Base-by-base conservation (phyloP, 2,888 invertebrate species). In the Pinctada fucata region DNA sequence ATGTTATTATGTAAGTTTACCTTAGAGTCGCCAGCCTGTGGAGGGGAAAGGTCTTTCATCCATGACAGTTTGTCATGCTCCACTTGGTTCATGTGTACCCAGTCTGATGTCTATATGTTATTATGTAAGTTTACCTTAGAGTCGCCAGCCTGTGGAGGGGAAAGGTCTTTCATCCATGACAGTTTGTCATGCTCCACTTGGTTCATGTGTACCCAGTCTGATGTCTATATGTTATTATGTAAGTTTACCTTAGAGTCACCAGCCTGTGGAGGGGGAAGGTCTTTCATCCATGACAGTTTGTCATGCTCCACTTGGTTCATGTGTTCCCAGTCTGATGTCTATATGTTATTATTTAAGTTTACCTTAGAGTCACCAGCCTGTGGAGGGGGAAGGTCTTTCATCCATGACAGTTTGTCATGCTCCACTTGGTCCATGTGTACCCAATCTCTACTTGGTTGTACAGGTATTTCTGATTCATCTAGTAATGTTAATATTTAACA, bases 241-340 rank as follows among this genome's bases (percentile, higher is more conserved):
- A 58, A 10, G 13, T 58, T 3, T 79, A 87, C 89, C 83, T 87
- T 77, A 16, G 79, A 16, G 69, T 85, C 83, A 47, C 82, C 85
- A 71, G 90, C 85, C 5, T 81, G 81, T 5, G 91, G 90, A 3
- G 86, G 81, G 0, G 95, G 94, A n/a, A 95, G 92, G 79, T 95
- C 94, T 90, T 95, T 95, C 94, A 97, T 96, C 98, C 98, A 98
- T 88, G 96, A 95, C 31, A 98, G 92, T 92, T 98, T 98, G 84
- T 96, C 96, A 83, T 94, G 94, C 93, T 98, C 98, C 67, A 97
- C 91, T n/a, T 95, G 94, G 91, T 97, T 95, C 94, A 98, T 98
- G 91, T 97, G 95, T 0, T 97, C 90, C 96, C 97, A 97, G 0
- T 31, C 31, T 31, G 31, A 31, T 31, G 31, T 31, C 1, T 31